Evolutionary conservation across 92 coral and sea anemone species (phyloP).

Genomic region (Muricea muricata): DNA sequence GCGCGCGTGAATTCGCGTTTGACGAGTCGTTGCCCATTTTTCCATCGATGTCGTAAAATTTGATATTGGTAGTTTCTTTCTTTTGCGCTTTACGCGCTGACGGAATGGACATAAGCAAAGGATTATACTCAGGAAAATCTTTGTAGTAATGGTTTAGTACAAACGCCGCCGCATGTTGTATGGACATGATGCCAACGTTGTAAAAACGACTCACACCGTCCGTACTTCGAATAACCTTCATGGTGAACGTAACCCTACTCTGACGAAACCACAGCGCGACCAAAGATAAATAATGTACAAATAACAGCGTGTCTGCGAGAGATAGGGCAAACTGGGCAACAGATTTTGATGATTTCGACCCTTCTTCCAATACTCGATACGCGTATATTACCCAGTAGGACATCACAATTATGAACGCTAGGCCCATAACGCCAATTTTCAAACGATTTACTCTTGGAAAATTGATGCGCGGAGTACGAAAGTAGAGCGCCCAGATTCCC

Average conservation of each 20-base stretch:
- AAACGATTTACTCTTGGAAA: constrained; percentile 92
- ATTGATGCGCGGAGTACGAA: constrained; percentile 86
- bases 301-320: constrained; percentile 80
- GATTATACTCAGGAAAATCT: constrained; percentile 97
- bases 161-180: constrained; percentile 90
- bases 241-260: constrained; percentile 80
- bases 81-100: constrained; percentile 74
- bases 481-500: constrained; percentile 98
- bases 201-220: constrained; percentile 89
- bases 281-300: constrained; percentile 87
- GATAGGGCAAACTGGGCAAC: constrained; percentile 83
- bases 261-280: constrained; percentile 96
- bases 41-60: constrained; percentile 97
- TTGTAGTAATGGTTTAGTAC: constrained; percentile 96
- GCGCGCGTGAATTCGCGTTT: constrained; percentile 88
- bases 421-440: constrained; percentile 81
- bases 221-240: constrained; percentile 94
- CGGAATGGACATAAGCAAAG: constrained; percentile 86
- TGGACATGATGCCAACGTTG: constrained; percentile 89
- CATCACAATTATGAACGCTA: constrained; percentile 81
- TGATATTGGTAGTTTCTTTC: constrained; percentile 93
- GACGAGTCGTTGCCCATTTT: constrained; percentile 71
- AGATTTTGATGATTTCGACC: constrained; percentile 46
- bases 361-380: constrained; percentile 76
- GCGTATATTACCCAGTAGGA: constrained; percentile 97